These are phyloP conservation scores for Eubasilissa splendida DNA, from an alignment of 2,888 invertebrate species.

Conservation along the genomic window DNA sequence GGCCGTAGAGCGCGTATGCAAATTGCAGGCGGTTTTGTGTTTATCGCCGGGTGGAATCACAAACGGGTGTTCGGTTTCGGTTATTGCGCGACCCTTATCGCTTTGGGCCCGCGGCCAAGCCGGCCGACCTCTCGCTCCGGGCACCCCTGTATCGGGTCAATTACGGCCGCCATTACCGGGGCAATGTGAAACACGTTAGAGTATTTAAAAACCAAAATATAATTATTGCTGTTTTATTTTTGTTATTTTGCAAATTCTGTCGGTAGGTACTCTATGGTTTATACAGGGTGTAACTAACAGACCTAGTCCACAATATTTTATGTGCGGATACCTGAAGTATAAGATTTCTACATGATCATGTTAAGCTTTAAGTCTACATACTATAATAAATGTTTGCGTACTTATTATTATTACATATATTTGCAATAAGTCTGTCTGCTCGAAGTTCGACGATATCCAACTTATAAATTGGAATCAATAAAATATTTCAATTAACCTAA, in stretches of 20 bases:
- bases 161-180: neutral
- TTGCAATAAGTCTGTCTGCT: too few species aligned
- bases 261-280: too few species aligned
- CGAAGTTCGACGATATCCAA: too few species aligned
- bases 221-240: conserved; percentile 1
- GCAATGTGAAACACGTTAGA: neutral
- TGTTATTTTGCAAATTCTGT: neutral
- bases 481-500: too few species aligned
- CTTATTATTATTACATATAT: too few species aligned
- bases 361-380: too few species aligned
- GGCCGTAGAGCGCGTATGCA: neutral
- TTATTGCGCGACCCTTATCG: conserved; percentile 6
- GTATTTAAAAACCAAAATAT: neutral
- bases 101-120: conserved; percentile 1
- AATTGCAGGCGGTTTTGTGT: neutral
- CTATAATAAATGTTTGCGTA: too few species aligned
- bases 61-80: neutral
- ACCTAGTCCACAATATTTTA: too few species aligned
- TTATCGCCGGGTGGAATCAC: neutral
- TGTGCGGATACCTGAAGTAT: too few species aligned
- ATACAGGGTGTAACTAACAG: too few species aligned
- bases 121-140: neutral
- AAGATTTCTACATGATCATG: too few species aligned
- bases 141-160: neutral
- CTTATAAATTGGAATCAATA: too few species aligned